These are phyloP conservation scores for Teleopsis dalmanni DNA, from an alignment of 1,140 invertebrate species.

Conservation along the genomic window DNA sequence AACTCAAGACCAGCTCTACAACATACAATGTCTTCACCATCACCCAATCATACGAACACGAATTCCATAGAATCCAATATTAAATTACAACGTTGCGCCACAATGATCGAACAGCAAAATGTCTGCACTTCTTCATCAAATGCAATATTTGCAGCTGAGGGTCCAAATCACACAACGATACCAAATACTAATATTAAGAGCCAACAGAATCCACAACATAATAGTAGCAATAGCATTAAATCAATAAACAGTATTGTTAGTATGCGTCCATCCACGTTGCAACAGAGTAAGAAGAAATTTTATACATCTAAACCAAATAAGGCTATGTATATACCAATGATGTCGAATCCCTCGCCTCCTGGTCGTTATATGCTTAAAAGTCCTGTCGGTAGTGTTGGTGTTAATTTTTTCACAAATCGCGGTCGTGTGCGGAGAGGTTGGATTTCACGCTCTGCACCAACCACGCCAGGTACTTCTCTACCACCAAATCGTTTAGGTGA, in stretches of 20 bases:
- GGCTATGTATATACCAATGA: conserved; percentile 39
- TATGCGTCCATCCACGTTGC: conserved; percentile 14
- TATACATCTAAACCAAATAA: conserved; percentile 33
- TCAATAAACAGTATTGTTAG: neutral
- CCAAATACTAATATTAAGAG: neutral
- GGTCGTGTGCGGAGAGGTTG: conserved; percentile 47
- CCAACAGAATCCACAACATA: neutral
- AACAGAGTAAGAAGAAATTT: conserved; percentile 30
- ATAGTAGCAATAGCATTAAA: conserved; percentile 16
- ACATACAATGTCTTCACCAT: conserved; percentile 32
- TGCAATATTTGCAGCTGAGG: conserved; percentile 16
- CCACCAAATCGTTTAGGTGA: conserved; percentile 50
- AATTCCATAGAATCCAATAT: conserved; percentile 12
- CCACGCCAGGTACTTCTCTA: conserved; percentile 55
- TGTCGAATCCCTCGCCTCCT: conserved; percentile 6
- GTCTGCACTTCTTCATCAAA: neutral
- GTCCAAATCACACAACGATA: conserved; percentile 19
- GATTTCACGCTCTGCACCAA: conserved; percentile 66
- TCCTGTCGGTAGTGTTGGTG: conserved; percentile 33
- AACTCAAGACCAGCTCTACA: conserved; percentile 22
- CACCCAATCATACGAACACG: conserved; percentile 20
- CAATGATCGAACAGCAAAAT: neutral
- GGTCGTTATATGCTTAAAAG: conserved; percentile 30
- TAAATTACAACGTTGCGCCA: neutral
- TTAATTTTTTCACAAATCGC: conserved; percentile 30